phyloP scores from a whole-genome alignment of 2,888 invertebrate species.

The Crocallis elinguaria region DNA sequence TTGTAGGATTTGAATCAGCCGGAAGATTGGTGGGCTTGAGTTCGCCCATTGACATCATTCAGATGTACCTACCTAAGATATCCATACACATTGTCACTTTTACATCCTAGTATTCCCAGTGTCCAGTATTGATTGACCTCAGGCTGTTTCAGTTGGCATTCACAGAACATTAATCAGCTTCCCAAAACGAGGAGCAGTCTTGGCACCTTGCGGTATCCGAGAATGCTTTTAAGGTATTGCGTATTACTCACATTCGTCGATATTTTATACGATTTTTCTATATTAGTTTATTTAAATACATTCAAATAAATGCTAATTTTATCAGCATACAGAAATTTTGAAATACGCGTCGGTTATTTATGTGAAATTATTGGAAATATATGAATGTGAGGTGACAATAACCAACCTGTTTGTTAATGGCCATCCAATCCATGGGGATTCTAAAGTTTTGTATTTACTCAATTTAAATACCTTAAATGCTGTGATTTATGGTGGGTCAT shows the following conservation, averaged over 20 bases:
- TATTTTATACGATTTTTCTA: slow-evolving; percentile 23
- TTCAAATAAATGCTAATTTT: slow-evolving; percentile 35
- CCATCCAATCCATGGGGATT: slow-evolving; percentile 26
- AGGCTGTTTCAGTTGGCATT: too few species aligned
- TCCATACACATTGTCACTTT: too few species aligned
- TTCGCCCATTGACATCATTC: too few species aligned
- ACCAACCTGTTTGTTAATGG: slow-evolving; percentile 40
- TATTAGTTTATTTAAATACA: slow-evolving; percentile 31
- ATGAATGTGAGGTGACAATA: slow-evolving; percentile 40
- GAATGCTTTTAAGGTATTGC: slow-evolving; percentile 28
- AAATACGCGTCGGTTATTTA: slow-evolving; percentile 37
- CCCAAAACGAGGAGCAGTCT: slow-evolving; percentile 9
- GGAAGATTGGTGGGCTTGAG: too few species aligned
- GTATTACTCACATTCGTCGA: slow-evolving; percentile 19
- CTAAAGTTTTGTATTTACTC: slow-evolving; percentile 35
- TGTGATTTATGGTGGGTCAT: slow-evolving; percentile 35
- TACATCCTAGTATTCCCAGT: too few species aligned
- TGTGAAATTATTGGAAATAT: slow-evolving; percentile 35
- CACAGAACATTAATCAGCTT: too few species aligned
- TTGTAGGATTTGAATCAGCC: too few species aligned
- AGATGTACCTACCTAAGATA: too few species aligned
- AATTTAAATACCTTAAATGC: slow-evolving; percentile 33
- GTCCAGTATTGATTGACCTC: too few species aligned
- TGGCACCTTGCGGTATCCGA: slow-evolving; percentile 17
- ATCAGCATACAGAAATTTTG: slow-evolving; percentile 37